These are phyloP conservation scores for Dasyprocta punctata DNA, from an alignment of 2,113 vertebrate genomes.

Conservation along the genomic window DNA sequence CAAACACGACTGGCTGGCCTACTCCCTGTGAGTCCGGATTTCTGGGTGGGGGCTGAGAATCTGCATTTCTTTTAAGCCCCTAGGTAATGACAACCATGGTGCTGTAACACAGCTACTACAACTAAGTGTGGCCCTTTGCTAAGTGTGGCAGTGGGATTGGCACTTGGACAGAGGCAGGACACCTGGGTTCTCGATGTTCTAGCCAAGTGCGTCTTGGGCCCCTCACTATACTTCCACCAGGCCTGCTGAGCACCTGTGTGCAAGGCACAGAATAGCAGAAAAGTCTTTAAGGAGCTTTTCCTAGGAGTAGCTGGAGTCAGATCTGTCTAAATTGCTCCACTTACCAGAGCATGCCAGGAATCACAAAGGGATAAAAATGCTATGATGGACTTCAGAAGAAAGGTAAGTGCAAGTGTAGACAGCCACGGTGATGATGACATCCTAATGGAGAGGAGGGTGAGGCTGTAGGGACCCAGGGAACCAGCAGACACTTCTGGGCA, in stretches of 20 bases:
- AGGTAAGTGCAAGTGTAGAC: not conserved
- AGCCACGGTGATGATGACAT: not conserved
- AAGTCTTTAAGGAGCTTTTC: not conserved
- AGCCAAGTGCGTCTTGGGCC: not conserved
- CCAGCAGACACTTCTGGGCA: not conserved
- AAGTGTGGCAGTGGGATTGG: not conserved
- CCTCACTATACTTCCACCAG: not conserved
- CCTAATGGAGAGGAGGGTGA: not conserved
- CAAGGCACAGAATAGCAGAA: not conserved
- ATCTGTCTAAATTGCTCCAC: not conserved
- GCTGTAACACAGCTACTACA: too few species aligned
- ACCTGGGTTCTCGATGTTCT: rapidly evolving
- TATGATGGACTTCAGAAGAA: not conserved
- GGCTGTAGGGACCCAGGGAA: rapidly evolving
- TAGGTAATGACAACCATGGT: not conserved
- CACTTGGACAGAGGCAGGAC: not conserved
- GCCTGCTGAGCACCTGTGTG: not conserved
- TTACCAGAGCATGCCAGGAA: not conserved
- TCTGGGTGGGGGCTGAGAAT: not conserved
- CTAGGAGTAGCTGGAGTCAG: not conserved
- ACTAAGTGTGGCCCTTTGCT: not conserved
- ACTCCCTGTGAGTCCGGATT: not conserved
- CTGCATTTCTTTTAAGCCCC: not conserved
- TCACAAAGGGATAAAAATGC: not conserved
- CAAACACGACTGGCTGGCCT: not conserved